Evolutionary conservation across 37 sponge, comb jelly and placozoan genomes (phyloP).

Genomic region (Bolinopsis microptera): DNA sequence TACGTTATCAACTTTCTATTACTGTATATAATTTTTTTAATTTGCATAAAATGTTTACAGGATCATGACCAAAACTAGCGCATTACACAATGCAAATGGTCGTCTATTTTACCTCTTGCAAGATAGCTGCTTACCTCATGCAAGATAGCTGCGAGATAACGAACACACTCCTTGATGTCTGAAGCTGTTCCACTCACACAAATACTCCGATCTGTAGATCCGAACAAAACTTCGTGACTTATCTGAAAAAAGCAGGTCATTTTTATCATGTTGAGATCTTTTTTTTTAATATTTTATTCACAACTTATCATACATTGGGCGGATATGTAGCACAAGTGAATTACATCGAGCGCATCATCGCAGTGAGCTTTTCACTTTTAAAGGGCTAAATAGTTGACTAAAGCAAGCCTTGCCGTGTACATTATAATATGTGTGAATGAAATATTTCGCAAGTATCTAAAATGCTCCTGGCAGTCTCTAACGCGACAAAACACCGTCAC

Average conservation of each 20-base stretch:
- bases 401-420: neutral
- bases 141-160: constrained; percentile 40
- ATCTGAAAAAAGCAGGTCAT: neutral
- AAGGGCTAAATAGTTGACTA: neutral
- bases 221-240: constrained; percentile 56
- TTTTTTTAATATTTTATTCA: too few relatives aligned
- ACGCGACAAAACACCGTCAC: too few relatives aligned
- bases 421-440: neutral
- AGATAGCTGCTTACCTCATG: constrained; percentile 66
- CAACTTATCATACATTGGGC: too few relatives aligned
- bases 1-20: too few relatives aligned
- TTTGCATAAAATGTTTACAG: too few relatives aligned
- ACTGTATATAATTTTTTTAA: too few relatives aligned
- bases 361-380: neutral
- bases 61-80: too few relatives aligned
- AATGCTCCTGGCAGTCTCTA: neutral
- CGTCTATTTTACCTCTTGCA: too few relatives aligned
- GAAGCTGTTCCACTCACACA: constrained; percentile 18
- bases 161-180: constrained; percentile 53
- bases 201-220: constrained; percentile 59
- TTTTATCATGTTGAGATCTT: too few relatives aligned
- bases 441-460: neutral
- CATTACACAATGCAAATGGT: too few relatives aligned
- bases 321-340: neutral
- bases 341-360: neutral